A percentile compares a stretch with the other conserved stretches of the same genome.
phyloP scores from a whole-genome alignment of 2,113 vertebrate species.

The Poecilia latipinna region DNA sequence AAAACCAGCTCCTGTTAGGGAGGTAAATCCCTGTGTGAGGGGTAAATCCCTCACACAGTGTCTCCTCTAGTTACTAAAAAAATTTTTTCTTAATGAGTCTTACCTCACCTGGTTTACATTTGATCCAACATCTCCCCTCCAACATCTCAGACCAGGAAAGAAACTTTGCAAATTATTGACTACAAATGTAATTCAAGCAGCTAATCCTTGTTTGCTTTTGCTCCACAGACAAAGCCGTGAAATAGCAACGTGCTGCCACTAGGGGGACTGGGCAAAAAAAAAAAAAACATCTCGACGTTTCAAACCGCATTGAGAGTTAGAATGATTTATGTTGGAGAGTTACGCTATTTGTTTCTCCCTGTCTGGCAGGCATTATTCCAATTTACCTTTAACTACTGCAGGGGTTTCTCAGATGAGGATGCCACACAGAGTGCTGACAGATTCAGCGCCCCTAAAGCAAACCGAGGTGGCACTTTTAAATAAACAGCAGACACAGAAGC shows the following conservation, averaged over 20 bases:
- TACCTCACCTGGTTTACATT: constrained; percentile 33
- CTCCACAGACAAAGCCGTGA: neutral
- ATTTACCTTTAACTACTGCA: constrained; percentile 16
- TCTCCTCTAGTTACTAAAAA: constrained; percentile 8
- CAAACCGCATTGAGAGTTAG: neutral
- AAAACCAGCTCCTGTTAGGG: too few species aligned
- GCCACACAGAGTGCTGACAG: constrained; percentile 44
- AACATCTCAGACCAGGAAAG: neutral
- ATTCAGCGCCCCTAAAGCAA: constrained; percentile 39
- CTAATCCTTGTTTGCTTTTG: neutral
- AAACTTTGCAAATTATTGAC: neutral
- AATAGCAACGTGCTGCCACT: neutral
- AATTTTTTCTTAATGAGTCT: constrained; percentile 30
- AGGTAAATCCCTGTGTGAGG: too few species aligned
- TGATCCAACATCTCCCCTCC: neutral
- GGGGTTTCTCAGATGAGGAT: constrained; percentile 3
- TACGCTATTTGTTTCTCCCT: neutral
- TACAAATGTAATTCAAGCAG: neutral
- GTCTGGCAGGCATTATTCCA: neutral
- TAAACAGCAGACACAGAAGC: constrained; percentile 39
- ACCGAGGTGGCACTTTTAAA: constrained; percentile 55
- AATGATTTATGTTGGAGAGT: neutral
- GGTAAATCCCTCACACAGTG: neutral
- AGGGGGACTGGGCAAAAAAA: neutral
- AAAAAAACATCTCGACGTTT: neutral